phyloP scores from a whole-genome alignment of 2,797 vertebrate species.

The Anas georgica region DNA sequence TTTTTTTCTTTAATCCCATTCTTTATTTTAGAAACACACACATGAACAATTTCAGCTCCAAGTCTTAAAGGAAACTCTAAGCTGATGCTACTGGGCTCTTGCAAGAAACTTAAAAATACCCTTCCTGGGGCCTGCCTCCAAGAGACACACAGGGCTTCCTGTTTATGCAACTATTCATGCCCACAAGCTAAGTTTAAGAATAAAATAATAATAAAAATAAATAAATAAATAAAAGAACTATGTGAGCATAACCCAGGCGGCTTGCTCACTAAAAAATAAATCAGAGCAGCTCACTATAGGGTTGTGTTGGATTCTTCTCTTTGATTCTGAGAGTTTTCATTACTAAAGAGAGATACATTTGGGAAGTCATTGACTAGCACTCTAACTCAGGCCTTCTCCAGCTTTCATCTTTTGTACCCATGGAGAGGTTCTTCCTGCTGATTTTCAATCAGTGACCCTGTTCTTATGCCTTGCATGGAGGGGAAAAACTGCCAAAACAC shows the following conservation, averaged over 20 bases:
- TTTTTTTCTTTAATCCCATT: slow-evolving; percentile 18
- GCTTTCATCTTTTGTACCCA: fast-evolving
- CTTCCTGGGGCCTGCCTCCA: slow-evolving; percentile 15
- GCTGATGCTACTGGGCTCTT: neutral
- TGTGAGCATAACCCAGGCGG: neutral
- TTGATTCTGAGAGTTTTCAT: neutral
- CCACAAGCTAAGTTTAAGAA: neutral
- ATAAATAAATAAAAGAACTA: neutral
- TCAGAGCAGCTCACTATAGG: neutral
- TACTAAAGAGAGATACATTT: neutral
- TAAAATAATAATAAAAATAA: neutral
- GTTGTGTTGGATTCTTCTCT: neutral
- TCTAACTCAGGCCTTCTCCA: neutral
- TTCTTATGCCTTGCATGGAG: neutral
- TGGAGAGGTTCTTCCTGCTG: neutral
- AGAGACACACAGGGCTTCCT: slow-evolving; percentile 44
- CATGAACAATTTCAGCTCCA: neutral
- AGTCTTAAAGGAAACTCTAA: slow-evolving; percentile 13
- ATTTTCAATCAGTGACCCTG: fast-evolving
- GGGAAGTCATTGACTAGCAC: neutral
- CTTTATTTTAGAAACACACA: slow-evolving; percentile 41
- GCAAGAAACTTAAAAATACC: slow-evolving; percentile 21
- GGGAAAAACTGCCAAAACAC: neutral
- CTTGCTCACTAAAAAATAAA: neutral
- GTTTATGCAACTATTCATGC: neutral